Evolutionary conservation across 2,888 invertebrate species (phyloP), one percentile per base, ranked within the genome.

Genomic region (Cataglyphis rosenhaueri): DNA sequence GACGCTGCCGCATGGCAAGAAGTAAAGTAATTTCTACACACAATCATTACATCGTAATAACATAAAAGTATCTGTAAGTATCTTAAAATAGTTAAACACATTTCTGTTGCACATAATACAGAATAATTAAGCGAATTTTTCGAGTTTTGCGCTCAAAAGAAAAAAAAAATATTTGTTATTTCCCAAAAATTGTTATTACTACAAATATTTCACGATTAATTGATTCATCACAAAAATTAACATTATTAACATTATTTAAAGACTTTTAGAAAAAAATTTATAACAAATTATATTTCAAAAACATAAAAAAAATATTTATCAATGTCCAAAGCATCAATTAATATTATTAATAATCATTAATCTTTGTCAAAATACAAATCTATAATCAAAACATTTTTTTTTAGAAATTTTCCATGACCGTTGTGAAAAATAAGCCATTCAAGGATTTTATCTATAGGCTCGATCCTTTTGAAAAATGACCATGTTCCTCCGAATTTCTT

Each of bases 391-490:
- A 21, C 25, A 52, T 29, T 66, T 68, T 38, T 76, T 66, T 66
- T 12, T 21, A 61, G n/a, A 62, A 66, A 3, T 10, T 44, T 29
- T 9, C 48, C 15, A 32, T 12, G 52, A 9, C 10, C 0, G 29
- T 29, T 38, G 29, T 41, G 32, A 59, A 70, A 78, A 78, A 78
- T 59, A 70, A 59, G 4, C 32, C 44, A 32, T 70, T 78, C 29
- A 41, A 70, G 21, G 6, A 76, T 57, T 68, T 70, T 21, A 32
- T 21, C 21, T 3, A 9, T 78, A 32, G 59, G 66, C 48, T 32
- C 21, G 44, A 18, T 29, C 10, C n/a, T 41, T 66, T 55, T 70
- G 44, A 78, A 70, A 78, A 78, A 78, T 78, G 35, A 59, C 78
- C 21, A 25, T 35, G 52, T 29, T 57, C 25, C 70, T 64, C 38